Conservation (phyloP, 1,140 invertebrate genomes). For the Drosophila pseudoobscura region DNA sequence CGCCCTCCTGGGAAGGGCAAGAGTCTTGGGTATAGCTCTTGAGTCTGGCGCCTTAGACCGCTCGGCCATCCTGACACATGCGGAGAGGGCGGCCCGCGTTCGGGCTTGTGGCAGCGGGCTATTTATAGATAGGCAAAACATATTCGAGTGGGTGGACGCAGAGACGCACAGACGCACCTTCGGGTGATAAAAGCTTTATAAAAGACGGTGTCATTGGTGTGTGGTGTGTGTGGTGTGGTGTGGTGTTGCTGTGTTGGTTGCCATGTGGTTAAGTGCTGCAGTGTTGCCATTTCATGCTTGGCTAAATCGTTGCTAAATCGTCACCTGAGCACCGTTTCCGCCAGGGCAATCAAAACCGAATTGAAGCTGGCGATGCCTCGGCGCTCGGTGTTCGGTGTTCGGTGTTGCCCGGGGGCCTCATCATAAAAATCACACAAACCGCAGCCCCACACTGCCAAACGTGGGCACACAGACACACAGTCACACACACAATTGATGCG, state of each 20-base stretch:
- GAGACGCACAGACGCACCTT: slow-evolving; percentile 1
- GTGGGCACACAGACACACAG: slow-evolving; percentile 15
- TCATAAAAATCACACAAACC: slow-evolving; percentile 77
- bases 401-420: slow-evolving; percentile 60
- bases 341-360: slow-evolving; percentile 69
- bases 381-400: background rate
- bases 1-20: slow-evolving; percentile 59
- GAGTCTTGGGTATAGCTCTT: slow-evolving; percentile 79
- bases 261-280: slow-evolving; percentile 60
- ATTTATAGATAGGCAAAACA: slow-evolving; percentile 47
- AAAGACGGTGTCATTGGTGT: slow-evolving; percentile 20
- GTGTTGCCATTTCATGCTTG: slow-evolving; percentile 67
- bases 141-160: slow-evolving; percentile 7
- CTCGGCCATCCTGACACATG: slow-evolving; percentile 87
- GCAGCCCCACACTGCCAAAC: slow-evolving; percentile 36
- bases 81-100: background rate
- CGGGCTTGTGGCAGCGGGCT: background rate
- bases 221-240: slow-evolving; percentile 6
- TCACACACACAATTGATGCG: slow-evolving; percentile 61
- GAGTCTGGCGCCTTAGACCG: slow-evolving; percentile 90
- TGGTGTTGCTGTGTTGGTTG: slow-evolving; percentile 33
- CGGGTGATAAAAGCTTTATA: slow-evolving; percentile 39
- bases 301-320: slow-evolving; percentile 71
- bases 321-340: slow-evolving; percentile 75
- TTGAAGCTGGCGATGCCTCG: slow-evolving; percentile 15